Base-by-base conservation (phyloP, 2,797 vertebrate genomes). In the Myripristis jacobus region DNA sequence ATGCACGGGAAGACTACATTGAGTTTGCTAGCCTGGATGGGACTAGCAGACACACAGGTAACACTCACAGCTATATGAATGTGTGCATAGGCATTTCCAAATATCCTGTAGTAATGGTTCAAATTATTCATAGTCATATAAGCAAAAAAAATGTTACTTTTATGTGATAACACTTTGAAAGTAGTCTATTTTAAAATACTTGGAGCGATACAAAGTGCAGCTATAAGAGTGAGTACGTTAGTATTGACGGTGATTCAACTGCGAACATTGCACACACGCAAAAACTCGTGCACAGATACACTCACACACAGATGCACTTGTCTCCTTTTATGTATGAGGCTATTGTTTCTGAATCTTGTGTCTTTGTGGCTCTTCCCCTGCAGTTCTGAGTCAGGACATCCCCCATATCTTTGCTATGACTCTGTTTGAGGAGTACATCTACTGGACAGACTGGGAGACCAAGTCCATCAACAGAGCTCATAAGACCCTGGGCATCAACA, bases 391-490 rank as follows among this genome's bases (percentile, higher is more conserved):
- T 60, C 84, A 93, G 85, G 98, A 99, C 80, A 99, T 99, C 87
- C 98, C 98, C 0, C 98, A 99, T 92, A 99, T 99, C 93, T 99
- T 99, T 0, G 98, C 98, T 0, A 96, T 99, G 94, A 98, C 98
- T 16, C 93, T 99, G 84, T 99, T 99, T 19, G 98, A 99, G 91
- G 97, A 99, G 85, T 98, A 94, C 75, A 97, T 99, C 78, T 99
- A 99, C 93, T 99, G 98, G 98, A 98, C 98, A 0, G 98, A 99
- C 91, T 99, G 98, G 98, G 98, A 99, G 91, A 99, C 98, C 13
- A 99, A 99, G 82, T 99, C 98, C 50, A 98, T 99, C 90, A 98
- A 98, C 93, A 88, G 97, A 69, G 96, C 96, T 12, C 98, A 99
- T 85, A 95, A 94, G 84, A 94, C 94, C 3, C 94, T 95, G 0